Percentiles rank a stretch among this genome's conserved stretches.
Conservation (phyloP, 1,140 invertebrate species). For the Panulirus ornatus region DNA sequence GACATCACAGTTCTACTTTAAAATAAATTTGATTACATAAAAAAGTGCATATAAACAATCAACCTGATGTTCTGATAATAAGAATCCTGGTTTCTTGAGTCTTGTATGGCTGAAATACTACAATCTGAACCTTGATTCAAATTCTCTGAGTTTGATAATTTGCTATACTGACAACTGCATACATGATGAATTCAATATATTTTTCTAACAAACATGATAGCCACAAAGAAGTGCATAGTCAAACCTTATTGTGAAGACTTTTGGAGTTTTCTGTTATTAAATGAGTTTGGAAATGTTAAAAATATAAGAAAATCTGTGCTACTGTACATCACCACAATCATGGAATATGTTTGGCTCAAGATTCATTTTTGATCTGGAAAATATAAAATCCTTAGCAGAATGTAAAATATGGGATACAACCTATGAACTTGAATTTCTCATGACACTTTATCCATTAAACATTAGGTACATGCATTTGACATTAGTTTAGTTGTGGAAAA, state of each 20-base stretch:
- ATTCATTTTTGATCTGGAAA: slow-evolving; percentile 39
- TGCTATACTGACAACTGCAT: slow-evolving; percentile 10
- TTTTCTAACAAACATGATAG: slow-evolving; percentile 13
- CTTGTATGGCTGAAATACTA: background rate
- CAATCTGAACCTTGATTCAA: background rate
- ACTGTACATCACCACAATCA: slow-evolving; percentile 64
- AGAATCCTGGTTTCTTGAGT: slow-evolving; percentile 12
- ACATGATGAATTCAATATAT: background rate
- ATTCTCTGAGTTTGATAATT: slow-evolving; percentile 18
- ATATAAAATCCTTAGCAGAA: slow-evolving; percentile 42
- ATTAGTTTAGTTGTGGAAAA: slow-evolving; percentile 48
- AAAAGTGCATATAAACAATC: background rate
- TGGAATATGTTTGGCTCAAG: slow-evolving; percentile 44
- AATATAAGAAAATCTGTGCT: slow-evolving; percentile 58
- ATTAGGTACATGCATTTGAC: slow-evolving; percentile 57
- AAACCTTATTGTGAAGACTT: slow-evolving; percentile 47
- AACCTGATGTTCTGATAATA: slow-evolving; percentile 1
- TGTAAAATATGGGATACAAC: slow-evolving; percentile 43
- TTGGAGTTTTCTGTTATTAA: slow-evolving; percentile 24
- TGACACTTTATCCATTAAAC: slow-evolving; percentile 2
- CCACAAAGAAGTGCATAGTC: slow-evolving; percentile 46
- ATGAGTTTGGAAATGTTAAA: slow-evolving; percentile 14
- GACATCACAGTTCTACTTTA: background rate
- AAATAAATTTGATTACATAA: slow-evolving; percentile 11
- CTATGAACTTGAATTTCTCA: slow-evolving; percentile 42